Percentiles rank a stretch among this genome's conserved stretches.
phyloP scores from a whole-genome alignment of 2,888 invertebrate species.

The Drosophila fungiperda region DNA sequence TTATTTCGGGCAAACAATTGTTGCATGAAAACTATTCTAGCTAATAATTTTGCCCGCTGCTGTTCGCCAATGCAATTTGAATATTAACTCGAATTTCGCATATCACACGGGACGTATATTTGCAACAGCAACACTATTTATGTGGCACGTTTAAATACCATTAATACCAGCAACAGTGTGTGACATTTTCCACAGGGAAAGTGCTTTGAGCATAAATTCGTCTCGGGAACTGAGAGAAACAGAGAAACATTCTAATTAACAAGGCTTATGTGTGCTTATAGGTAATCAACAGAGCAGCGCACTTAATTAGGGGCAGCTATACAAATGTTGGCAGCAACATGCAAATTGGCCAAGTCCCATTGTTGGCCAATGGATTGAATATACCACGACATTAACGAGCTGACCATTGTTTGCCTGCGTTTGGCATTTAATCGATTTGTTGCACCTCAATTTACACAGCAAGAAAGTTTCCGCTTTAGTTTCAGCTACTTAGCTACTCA shows the following conservation, averaged over 20 bases:
- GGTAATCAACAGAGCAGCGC: slow-evolving; percentile 14
- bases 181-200: slow-evolving; percentile 8
- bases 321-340: slow-evolving; percentile 18
- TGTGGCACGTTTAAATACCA: slow-evolving; percentile 32
- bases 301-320: slow-evolving; percentile 30
- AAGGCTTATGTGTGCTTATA: slow-evolving; percentile 8
- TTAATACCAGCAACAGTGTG: slow-evolving; percentile 19
- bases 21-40: slow-evolving; percentile 27
- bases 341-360: slow-evolving; percentile 12
- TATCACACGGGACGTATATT: neutral
- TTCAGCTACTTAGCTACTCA: slow-evolving; percentile 1
- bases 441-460: slow-evolving; percentile 21
- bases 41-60: slow-evolving; percentile 6
- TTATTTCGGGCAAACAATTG: slow-evolving; percentile 34
- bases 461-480: slow-evolving; percentile 9
- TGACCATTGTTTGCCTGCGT: slow-evolving; percentile 8
- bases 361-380: slow-evolving; percentile 19
- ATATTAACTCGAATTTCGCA: neutral
- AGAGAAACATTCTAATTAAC: neutral
- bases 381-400: slow-evolving; percentile 11
- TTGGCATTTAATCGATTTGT: slow-evolving; percentile 29
- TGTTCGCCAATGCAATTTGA: slow-evolving; percentile 21
- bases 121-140: slow-evolving; percentile 14
- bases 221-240: neutral
- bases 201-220: slow-evolving; percentile 7